phyloP scores from a whole-genome alignment of 2,888 invertebrate species.

The Clunio marinus region DNA sequence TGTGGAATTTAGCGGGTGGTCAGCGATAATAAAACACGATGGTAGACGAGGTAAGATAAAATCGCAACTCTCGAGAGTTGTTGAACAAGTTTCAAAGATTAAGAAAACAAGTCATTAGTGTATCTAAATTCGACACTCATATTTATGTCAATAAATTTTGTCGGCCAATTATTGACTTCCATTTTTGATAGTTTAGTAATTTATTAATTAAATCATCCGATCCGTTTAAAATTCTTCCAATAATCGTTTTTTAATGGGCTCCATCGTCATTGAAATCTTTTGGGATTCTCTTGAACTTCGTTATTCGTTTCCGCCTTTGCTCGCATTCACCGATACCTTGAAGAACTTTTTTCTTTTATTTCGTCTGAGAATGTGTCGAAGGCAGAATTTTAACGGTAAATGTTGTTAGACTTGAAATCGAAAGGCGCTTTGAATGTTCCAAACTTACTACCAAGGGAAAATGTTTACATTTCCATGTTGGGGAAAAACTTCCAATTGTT shows the following conservation, averaged over 20 bases:
- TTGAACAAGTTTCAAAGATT: too few species aligned
- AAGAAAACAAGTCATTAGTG: constrained; percentile 19
- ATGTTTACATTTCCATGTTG: constrained; percentile 21
- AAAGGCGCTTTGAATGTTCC: constrained; percentile 11
- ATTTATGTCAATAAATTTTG: neutral
- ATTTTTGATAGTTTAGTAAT: constrained; percentile 6
- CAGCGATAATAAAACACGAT: too few species aligned
- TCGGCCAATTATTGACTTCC: neutral
- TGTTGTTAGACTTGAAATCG: neutral
- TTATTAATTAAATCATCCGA: constrained; percentile 32
- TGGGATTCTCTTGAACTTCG: neutral
- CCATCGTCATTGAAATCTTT: constrained; percentile 17
- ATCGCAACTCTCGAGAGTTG: too few species aligned
- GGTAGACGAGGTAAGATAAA: too few species aligned
- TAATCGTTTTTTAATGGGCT: constrained; percentile 35
- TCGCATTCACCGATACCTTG: neutral
- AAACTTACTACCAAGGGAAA: neutral
- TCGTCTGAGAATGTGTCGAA: neutral
- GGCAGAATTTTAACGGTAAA: constrained; percentile 5
- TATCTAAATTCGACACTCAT: neutral
- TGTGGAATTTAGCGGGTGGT: constrained; percentile 6
- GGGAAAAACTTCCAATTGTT: too few species aligned
- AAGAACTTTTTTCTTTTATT: neutral
- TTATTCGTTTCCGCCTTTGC: constrained; percentile 13
- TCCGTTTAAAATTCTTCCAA: neutral